phyloP scores from a whole-genome alignment of 1,140 invertebrate genomes.

The Zophobas morio region DNA sequence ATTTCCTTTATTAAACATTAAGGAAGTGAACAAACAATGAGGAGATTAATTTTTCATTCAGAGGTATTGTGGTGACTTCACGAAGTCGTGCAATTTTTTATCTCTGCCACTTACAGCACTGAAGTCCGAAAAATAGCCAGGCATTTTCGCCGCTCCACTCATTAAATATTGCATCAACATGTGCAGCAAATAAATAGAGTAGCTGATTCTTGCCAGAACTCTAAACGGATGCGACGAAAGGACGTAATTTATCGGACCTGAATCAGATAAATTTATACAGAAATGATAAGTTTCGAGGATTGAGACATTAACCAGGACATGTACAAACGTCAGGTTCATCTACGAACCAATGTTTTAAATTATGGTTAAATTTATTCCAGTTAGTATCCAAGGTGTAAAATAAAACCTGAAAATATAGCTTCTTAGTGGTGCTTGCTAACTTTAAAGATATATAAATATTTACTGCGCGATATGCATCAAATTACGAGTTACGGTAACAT shows the following conservation, averaged over 20 bases:
- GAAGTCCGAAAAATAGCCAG: conserved; percentile 60
- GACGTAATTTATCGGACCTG: conserved; percentile 57
- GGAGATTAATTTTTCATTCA: conserved; percentile 21
- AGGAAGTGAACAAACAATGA: conserved; percentile 25
- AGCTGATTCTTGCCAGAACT: conserved; percentile 55
- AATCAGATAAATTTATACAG: conserved; percentile 25
- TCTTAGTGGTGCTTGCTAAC: too few relatives aligned
- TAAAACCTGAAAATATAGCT: too few relatives aligned
- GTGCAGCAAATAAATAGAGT: conserved; percentile 58
- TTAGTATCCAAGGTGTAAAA: too few relatives aligned
- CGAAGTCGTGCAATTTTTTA: background rate
- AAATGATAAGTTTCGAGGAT: too few relatives aligned
- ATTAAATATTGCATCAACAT: conserved; percentile 58
- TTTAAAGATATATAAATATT: too few relatives aligned
- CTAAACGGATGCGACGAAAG: conserved; percentile 55
- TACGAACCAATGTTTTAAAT: too few relatives aligned
- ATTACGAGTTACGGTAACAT: too few relatives aligned
- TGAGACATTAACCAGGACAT: too few relatives aligned
- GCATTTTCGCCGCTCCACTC: conserved; percentile 57
- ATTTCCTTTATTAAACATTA: conserved; percentile 8
- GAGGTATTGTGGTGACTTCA: conserved; percentile 6
- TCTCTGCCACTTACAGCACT: conserved; percentile 44
- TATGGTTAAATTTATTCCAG: too few relatives aligned
- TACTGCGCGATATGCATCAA: too few relatives aligned
- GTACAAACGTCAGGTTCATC: too few relatives aligned